Percentiles rank a stretch among this genome's conserved stretches.
Conservation (phyloP, 2,797 vertebrate species). For the Mionectes olivaceus region DNA sequence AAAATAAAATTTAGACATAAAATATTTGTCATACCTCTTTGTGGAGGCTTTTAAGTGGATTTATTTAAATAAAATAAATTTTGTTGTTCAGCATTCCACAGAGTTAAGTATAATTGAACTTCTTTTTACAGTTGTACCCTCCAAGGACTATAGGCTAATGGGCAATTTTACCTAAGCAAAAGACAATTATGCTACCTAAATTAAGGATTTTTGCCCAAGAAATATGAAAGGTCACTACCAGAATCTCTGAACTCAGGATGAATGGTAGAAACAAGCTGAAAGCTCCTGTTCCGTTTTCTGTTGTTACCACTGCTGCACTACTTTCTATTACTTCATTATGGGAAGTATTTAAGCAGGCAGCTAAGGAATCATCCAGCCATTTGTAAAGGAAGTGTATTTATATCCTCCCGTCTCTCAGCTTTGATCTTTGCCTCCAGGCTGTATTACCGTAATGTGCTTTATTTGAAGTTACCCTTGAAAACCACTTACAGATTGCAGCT, state of each 20-base stretch:
- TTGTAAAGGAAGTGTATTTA: constrained; percentile 44
- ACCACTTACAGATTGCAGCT: constrained; percentile 57
- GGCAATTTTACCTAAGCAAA: background rate
- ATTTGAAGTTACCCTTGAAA: constrained; percentile 74
- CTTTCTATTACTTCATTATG: constrained; percentile 25
- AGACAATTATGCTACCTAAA: background rate
- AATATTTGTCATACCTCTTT: background rate
- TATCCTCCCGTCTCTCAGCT: constrained; percentile 58
- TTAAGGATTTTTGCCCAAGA: background rate
- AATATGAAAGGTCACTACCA: background rate
- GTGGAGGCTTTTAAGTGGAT: background rate
- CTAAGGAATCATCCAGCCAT: constrained; percentile 51
- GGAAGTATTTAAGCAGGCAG: constrained; percentile 50
- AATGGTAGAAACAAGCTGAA: constrained; percentile 2
- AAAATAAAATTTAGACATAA: background rate
- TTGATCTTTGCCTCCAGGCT: constrained; percentile 70
- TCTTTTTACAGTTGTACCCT: background rate
- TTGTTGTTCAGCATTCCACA: background rate
- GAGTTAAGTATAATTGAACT: background rate
- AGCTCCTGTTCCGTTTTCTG: background rate
- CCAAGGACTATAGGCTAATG: background rate
- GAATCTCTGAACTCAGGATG: background rate
- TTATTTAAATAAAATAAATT: background rate
- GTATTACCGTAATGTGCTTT: constrained; percentile 39
- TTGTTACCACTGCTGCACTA: background rate